Evolutionary conservation across 1,140 invertebrate species (phyloP), one percentile per base, ranked within the genome.

Genomic region (Dendrolimus punctatus): DNA sequence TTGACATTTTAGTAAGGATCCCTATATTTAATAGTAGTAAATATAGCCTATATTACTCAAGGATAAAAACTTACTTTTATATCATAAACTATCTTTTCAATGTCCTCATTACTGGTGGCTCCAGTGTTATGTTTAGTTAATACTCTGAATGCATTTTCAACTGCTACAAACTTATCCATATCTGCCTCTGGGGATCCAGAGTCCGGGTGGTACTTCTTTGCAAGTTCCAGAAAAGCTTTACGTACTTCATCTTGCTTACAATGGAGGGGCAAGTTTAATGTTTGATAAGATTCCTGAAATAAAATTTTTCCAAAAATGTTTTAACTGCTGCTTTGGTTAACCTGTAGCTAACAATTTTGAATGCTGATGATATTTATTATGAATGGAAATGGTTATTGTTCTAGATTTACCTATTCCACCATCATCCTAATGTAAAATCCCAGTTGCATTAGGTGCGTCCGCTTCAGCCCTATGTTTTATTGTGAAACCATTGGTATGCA

Each of bases 131-230:
- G 90, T 60, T 89, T 89, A 39, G 88, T 89, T 39, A 92, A 60
- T 4, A 76, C 71, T 54, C 87, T 75, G 42, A 90, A 90, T 0
- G 89, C 89, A 66, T 86, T 83, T 55, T 89, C 89, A 50, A 94
- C 91, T 71, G 92, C 85, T 49, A 92, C 89, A 88, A 97, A 97
- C 81, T 92, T 93, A 5, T 89, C 82, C 39, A 89, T 87, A 81
- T 91, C 87, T 9, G 94, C 92, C 62, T 93, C 89, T 4, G 88
- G 73, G 4, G 88, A 88, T 3, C 91, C 90, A 51, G 93, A 93
- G 68, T 97, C 95, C 0, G 95, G 95, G 88, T 97, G 95, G 77
- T 91, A 95, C 58, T 89, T 89, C 77, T 96, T 96, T 0, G 92
- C 95, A 36, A 95, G 75, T 53, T 91, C 77, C 23, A 96, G 81